Conservation (phyloP, 2,113 vertebrate species). For the Thinocorus orbignyianus region DNA sequence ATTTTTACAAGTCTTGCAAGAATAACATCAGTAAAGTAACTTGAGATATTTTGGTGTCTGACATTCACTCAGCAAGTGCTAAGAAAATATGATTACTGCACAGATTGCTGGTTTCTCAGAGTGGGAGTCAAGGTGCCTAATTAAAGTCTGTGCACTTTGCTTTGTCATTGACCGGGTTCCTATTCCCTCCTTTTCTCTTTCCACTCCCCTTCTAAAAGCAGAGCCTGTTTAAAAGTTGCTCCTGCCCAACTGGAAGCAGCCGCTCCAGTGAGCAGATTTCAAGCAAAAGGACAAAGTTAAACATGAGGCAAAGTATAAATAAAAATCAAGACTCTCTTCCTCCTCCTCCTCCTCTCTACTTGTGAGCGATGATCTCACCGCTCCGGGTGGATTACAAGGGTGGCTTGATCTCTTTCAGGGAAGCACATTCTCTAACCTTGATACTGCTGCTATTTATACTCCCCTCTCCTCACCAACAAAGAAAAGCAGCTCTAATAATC, state of each 20-base stretch:
- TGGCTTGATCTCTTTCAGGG: constrained; percentile 63
- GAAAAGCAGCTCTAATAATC: constrained; percentile 26
- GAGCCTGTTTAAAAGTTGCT: background rate
- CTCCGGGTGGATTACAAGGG: constrained; percentile 56
- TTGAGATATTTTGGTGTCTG: constrained; percentile 55
- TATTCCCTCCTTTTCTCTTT: background rate
- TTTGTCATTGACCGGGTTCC: background rate
- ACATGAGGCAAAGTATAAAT: constrained; percentile 65
- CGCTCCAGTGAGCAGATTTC: constrained; percentile 26
- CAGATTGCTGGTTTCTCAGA: background rate
- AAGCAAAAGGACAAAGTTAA: constrained; percentile 65
- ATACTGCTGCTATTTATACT: constrained; percentile 60
- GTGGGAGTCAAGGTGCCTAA: constrained; percentile 36
- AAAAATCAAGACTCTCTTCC: constrained; percentile 59
- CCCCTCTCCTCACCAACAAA: background rate
- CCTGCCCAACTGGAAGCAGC: background rate
- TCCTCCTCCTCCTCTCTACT: constrained; percentile 47
- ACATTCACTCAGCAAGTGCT: constrained; percentile 48
- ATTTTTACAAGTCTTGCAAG: constrained; percentile 40
- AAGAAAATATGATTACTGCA: constrained; percentile 53
- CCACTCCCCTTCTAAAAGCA: background rate
- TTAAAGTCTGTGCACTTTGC: background rate
- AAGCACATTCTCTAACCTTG: constrained; percentile 62
- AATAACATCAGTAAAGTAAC: constrained; percentile 55
- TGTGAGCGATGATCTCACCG: constrained; percentile 49